Evolutionary conservation across 2,113 vertebrate species (phyloP).

Genomic region (Seriola dumerili): DNA sequence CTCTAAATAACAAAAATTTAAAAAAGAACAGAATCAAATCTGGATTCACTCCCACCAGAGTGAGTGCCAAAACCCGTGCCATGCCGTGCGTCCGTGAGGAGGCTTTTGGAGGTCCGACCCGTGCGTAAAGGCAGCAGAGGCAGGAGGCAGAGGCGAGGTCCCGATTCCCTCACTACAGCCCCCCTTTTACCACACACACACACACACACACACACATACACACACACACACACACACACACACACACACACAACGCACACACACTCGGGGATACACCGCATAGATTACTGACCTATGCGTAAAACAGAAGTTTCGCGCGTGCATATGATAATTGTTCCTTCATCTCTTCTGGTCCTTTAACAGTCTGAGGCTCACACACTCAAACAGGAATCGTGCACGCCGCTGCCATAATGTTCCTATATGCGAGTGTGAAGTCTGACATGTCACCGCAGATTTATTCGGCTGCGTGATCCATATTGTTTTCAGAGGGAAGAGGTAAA

Average conservation of each 20-base stretch:
- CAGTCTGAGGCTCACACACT: constrained; percentile 1
- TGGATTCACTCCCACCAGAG: not conserved
- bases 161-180: not conserved
- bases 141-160: constrained; percentile 10
- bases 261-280: constrained; percentile 11
- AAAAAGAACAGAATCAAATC: not conserved
- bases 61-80: not conserved
- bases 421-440: not conserved
- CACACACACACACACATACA: not conserved
- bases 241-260: constrained; percentile 12
- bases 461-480: not conserved
- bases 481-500: constrained; percentile 8
- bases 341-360: not conserved
- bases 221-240: constrained; percentile 15
- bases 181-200: constrained; percentile 11
- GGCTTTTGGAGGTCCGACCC: constrained; percentile 72
- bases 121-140: constrained; percentile 47
- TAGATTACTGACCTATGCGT: constrained; percentile 37
- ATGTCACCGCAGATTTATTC: constrained; percentile 12
- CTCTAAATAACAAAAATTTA: not conserved
- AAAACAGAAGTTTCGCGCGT: constrained; percentile 17
- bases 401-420: not conserved
- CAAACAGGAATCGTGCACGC: constrained; percentile 20
- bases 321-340: constrained; percentile 2
- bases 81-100: constrained; percentile 58